phyloP scores from a whole-genome alignment of 2,113 vertebrate genomes.

The Ia io region DNA sequence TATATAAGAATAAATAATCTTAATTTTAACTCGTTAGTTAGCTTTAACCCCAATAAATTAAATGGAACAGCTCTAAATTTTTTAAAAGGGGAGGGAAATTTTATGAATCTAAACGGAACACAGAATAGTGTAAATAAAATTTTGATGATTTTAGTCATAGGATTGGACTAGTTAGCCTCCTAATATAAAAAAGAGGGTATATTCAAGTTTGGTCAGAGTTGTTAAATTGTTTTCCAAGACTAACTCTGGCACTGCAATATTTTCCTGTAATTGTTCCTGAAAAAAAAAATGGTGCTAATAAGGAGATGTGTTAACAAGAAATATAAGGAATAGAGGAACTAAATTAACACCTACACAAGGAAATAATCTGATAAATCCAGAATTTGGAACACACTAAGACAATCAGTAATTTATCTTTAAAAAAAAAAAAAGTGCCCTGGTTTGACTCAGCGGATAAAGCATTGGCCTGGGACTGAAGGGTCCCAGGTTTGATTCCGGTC shows the following conservation, averaged over 20 bases:
- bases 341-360: constrained; percentile 33
- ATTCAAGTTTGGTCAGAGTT: constrained; percentile 5
- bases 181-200: constrained; percentile 19
- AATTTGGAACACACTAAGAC: constrained; percentile 14
- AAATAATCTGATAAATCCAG: constrained; percentile 24
- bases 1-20: constrained; percentile 7
- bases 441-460: too few relatives aligned
- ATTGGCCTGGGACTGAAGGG: too few relatives aligned
- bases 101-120: constrained; percentile 48
- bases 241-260: constrained; percentile 13
- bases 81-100: background rate
- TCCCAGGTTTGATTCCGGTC: too few relatives aligned
- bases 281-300: constrained; percentile 29
- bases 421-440: too few relatives aligned
- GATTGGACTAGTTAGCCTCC: background rate
- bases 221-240: constrained; percentile 24
- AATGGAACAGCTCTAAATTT: background rate
- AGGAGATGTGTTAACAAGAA: constrained; percentile 5
- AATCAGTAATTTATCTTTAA: background rate
- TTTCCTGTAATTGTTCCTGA: constrained; percentile 34
- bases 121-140: constrained; percentile 24
- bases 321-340: constrained; percentile 9
- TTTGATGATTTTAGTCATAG: constrained; percentile 15
- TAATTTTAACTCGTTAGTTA: constrained; percentile 23
- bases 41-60: constrained; percentile 23